Evolutionary conservation across 2,113 vertebrate genomes (phyloP).

Genomic region (Percopsis transmontana): DNA sequence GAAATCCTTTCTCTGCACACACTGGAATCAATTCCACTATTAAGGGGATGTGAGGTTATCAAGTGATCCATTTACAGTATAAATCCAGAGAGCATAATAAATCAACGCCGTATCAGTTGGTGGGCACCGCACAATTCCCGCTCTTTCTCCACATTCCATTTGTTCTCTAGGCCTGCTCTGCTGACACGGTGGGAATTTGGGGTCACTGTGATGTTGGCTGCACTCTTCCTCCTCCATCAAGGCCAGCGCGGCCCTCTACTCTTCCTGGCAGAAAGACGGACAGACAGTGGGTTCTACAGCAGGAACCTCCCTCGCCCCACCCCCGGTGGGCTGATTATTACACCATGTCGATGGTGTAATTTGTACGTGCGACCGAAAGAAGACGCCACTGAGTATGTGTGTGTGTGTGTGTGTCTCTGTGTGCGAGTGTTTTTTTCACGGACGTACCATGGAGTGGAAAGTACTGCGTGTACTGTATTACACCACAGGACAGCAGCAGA

Average conservation of each 20-base stretch:
- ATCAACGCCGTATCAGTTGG: conserved; percentile 18
- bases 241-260: conserved; percentile 9
- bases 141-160: not conserved
- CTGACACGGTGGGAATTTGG: too few relatives aligned
- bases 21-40: conserved; percentile 34
- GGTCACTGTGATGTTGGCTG: conserved; percentile 17
- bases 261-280: conserved; percentile 10
- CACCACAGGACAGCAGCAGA: conserved; percentile 51
- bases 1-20: conserved; percentile 13
- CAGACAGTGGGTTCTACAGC: conserved; percentile 13
- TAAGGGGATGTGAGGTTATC: conserved; percentile 29
- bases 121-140: not conserved
- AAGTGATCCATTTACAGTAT: conserved; percentile 26
- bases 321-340: conserved; percentile 33
- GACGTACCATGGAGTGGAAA: not conserved
- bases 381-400: conserved; percentile 6
- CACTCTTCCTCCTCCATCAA: conserved; percentile 19
- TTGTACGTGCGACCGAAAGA: not conserved
- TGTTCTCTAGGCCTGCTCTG: too few relatives aligned
- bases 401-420: conserved; percentile 2
- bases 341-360: conserved; percentile 9
- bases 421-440: not conserved
- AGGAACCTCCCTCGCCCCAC: conserved; percentile 13
- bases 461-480: conserved; percentile 26
- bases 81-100: conserved; percentile 24